Evolutionary conservation across 2,888 invertebrate species (phyloP), one percentile per base, ranked within the genome.

Genomic region (Noctuana brunneofusca): DNA sequence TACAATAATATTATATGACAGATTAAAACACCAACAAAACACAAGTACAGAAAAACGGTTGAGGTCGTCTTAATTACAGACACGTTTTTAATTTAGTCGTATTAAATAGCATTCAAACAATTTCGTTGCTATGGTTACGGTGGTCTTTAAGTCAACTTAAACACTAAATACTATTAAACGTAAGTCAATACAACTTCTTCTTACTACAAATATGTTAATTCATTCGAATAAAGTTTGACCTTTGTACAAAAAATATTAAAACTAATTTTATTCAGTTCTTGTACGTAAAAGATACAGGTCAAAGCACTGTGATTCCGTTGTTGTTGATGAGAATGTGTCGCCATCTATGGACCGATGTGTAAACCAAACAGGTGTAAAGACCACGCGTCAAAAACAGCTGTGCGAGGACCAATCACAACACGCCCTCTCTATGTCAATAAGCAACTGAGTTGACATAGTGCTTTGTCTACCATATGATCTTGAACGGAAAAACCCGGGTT

Each of bases 371-470:
- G 64, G 66, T 43, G 58, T 60, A 54, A 66, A 56, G 43, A 57
- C 58, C 55, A 68, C 57, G 69, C 72, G 87, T 90, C 89, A 89
- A 89, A 89, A 92, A 87, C 91, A 92, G 91, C 91, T 92, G 91
- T 83, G 75, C 66, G 58, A 60, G 62, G 68, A 67, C 91, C 89
- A 90, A 90, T 90, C 81, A 82, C 68, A 72, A 68, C 62, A 54
- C 20, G 58, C 59, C 67, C 62, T 65, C 66, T 50, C 52, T 67
- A 66, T 67, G 81, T 84, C 83, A 86, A 85, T 85, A 85, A 70
- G 69, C 68, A 66, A 69, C 66, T 70, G 74, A 80, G 82, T 85
- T 89, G 86, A 86, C 88, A 86, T 74, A 78, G 78, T 75, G 81
- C 87, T 87, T 86, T 87, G 87, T 87, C 79, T 81, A 75, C 84